Base-by-base conservation (phyloP, 2,888 invertebrate genomes). In the Cephus sareptanus region DNA sequence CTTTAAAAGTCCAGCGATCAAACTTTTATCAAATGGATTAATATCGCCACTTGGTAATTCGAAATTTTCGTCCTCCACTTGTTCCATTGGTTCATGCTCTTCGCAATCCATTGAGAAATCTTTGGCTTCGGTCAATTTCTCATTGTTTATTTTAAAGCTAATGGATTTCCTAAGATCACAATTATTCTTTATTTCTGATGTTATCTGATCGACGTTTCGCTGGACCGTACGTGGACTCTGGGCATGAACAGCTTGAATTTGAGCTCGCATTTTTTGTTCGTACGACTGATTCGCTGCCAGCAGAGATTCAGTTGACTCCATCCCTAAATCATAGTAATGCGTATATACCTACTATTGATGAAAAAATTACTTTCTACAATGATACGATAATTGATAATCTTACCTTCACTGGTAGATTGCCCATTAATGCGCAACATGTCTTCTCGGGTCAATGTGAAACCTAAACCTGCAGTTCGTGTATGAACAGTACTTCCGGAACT, bases 21-120 rank as follows among this genome's bases (percentile, higher is more conserved):
- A 92, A 75, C 94, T 93, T 76, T 94, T 94, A 89, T 95, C 96
- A 89, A 98, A 98, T 0, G 98, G 98, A 93, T 98, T 96, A 68
- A 96, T 89, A 75, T 91, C 89, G 23, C 89, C 90, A 1, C 85
- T 85, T 23, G 91, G 89, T 40, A 91, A 81, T 56, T 88, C 85
- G 73, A 89, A 91, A 69, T 82, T 84, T 76, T 90, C 89, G 68
- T 91, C 90, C 37, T 90, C 90, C n/a, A 86, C 85, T 81, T 90
- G 83, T 75, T 90, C 90, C 87, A 89, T 87, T 3, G 89, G 87
- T 77, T 89, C 88, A 1, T 83, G 83, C 30, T 86, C 84, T 37
- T 90, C 90, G 70, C 87, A 91, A 15, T 91, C 91, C 91, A 91
- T 91, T 0, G 87, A 80, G 40, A 87, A 87, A 15, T 85, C 81